Evolutionary conservation across 2,888 invertebrate species (phyloP), one percentile per base, ranked within the genome.

Genomic region (Eudiplozoon nipponicum): DNA sequence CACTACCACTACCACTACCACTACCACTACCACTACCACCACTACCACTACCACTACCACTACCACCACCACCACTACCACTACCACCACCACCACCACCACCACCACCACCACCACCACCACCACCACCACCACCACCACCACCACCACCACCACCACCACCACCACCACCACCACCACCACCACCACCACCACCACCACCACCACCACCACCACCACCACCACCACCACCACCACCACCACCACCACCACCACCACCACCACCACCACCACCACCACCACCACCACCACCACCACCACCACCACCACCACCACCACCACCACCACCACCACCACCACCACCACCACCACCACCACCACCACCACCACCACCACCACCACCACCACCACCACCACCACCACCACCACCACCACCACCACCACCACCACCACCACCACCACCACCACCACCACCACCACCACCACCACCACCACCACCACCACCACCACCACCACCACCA

Each of bases 1-100:
- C n/a, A n/a, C n/a, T n/a, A n/a, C n/a, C n/a, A n/a, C n/a, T n/a
- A n/a, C n/a, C n/a, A n/a, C n/a, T n/a, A n/a, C n/a, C n/a, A n/a
- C n/a, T n/a, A n/a, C n/a, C n/a, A n/a, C n/a, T n/a, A n/a, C n/a
- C n/a, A n/a, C n/a, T n/a, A n/a, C n/a, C n/a, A n/a, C n/a, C n/a
- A n/a, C n/a, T n/a, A n/a, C n/a, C n/a, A n/a, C n/a, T n/a, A n/a
- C n/a, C n/a, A n/a, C n/a, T n/a, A n/a, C n/a, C n/a, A n/a, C n/a
- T n/a, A n/a, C n/a, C n/a, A n/a, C n/a, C 26, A 26, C n/a, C n/a
- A 26, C n/a, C n/a, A 26, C n/a, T 26, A n/a, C 9, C n/a, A 26
- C n/a, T 26, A 26, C 26, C 26, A 26, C 26, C 26, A 26, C 26
- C 26, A 26, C 26, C 26, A 26, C 26, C 26, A 26, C 26, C 26